Percentiles rank a stretch among this genome's conserved stretches.
phyloP scores from a whole-genome alignment of 2,888 invertebrate species.

The Ophion ventricosus region DNA sequence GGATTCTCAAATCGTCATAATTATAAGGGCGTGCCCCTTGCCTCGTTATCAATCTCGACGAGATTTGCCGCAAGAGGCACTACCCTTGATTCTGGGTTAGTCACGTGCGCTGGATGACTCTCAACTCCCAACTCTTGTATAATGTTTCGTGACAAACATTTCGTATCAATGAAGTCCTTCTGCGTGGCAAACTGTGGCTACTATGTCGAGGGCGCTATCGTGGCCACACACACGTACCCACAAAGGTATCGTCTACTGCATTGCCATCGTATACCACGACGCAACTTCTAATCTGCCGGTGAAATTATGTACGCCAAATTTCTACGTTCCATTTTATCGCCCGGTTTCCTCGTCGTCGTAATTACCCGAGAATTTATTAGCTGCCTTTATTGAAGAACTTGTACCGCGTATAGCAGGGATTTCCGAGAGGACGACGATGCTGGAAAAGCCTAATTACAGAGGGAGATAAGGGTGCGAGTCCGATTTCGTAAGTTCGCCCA shows the following conservation, averaged over 20 bases:
- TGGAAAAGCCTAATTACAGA: not conserved
- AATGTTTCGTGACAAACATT: slow-evolving; percentile 60
- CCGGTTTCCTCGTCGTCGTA: slow-evolving; percentile 54
- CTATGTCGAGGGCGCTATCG: slow-evolving; percentile 3
- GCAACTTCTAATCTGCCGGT: slow-evolving; percentile 30
- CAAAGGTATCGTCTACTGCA: slow-evolving; percentile 2
- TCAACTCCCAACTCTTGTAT: slow-evolving; percentile 40
- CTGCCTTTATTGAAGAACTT: slow-evolving; percentile 60
- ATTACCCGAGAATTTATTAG: slow-evolving; percentile 62
- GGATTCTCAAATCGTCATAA: not conserved
- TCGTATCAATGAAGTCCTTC: slow-evolving; percentile 51
- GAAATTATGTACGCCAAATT: slow-evolving; percentile 58
- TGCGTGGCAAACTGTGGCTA: slow-evolving; percentile 6
- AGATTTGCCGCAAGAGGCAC: not conserved
- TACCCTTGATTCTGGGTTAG: not conserved
- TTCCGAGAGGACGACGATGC: not conserved
- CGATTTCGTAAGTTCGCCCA: slow-evolving; percentile 16
- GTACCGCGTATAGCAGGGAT: not conserved
- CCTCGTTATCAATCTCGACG: not conserved
- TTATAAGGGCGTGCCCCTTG: not conserved
- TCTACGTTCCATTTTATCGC: slow-evolving; percentile 59
- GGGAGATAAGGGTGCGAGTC: slow-evolving; percentile 14
- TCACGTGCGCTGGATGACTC: slow-evolving; percentile 32
- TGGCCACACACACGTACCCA: slow-evolving; percentile 24
- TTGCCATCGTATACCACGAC: not conserved